These are phyloP conservation scores for Nephila pilipes DNA, from an alignment of 1,140 invertebrate genomes.

Conservation along the genomic window DNA sequence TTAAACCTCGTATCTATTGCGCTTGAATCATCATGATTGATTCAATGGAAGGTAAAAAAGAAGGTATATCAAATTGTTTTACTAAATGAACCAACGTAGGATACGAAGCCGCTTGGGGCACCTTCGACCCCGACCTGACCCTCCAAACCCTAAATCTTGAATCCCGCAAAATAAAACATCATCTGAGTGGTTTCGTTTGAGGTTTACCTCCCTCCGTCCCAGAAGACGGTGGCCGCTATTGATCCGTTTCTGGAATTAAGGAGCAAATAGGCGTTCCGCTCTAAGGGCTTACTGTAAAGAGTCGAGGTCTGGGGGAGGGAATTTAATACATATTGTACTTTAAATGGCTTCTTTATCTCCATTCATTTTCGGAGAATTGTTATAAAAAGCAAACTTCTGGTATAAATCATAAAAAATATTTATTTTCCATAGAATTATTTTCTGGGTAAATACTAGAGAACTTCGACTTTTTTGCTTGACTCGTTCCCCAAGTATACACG, in stretches of 20 bases:
- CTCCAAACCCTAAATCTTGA: conserved; percentile 32
- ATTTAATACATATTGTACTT: conserved; percentile 68
- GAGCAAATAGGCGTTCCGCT: conserved; percentile 72
- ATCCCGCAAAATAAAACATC: conserved; percentile 65
- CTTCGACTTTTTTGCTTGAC: neutral
- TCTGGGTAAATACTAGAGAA: no score
- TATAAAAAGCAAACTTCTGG: no score
- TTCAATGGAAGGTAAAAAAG: neutral
- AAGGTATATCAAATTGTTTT: conserved; percentile 46
- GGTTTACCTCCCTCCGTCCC: conserved; percentile 10
- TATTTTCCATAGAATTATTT: no score
- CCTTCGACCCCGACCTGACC: neutral
- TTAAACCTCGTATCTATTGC: neutral
- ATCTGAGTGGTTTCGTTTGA: conserved; percentile 47
- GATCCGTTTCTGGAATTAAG: conserved; percentile 68
- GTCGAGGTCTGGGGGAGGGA: neutral
- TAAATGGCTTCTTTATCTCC: conserved; percentile 22
- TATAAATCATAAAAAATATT: conserved; percentile 18
- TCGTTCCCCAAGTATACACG: no score
- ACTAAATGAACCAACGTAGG: conserved; percentile 49
- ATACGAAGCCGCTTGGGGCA: neutral
- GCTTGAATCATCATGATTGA: neutral
- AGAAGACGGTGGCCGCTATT: conserved; percentile 51
- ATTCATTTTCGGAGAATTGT: neutral
- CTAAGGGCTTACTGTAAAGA: neutral